These are phyloP conservation scores for Bambusicola thoracicus DNA, from an alignment of 2,113 vertebrate species.

Conservation along the genomic window DNA sequence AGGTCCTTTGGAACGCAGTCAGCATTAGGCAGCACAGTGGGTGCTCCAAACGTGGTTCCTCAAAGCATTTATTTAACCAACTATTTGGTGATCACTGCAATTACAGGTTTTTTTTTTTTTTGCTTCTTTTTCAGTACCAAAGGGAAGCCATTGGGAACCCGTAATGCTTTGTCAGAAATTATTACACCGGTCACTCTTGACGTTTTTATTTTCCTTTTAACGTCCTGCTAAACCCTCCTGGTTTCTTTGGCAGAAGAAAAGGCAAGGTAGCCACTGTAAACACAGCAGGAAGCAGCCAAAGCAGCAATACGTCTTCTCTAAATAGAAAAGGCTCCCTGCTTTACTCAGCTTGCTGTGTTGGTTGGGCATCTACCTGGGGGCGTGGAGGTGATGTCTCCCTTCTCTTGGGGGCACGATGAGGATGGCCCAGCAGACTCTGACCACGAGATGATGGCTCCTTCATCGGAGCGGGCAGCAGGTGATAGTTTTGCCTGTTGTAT, in stretches of 20 bases:
- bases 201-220: not conserved
- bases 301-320: not conserved
- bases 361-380: fast-evolving
- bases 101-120: not conserved
- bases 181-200: not conserved
- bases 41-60: not conserved
- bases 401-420: not conserved
- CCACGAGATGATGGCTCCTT: not conserved
- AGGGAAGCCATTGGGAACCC: not conserved
- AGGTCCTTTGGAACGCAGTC: constrained; percentile 13
- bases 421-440: not conserved
- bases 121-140: not conserved
- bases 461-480: not conserved
- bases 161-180: not conserved
- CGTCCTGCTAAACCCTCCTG: not conserved
- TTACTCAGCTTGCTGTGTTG: not conserved
- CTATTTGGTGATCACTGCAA: not conserved
- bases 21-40: constrained; percentile 31
- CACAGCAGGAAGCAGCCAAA: constrained; percentile 3
- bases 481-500: not conserved
- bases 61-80: not conserved
- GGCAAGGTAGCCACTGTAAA: constrained; percentile 31
- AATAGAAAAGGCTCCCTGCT: not conserved
- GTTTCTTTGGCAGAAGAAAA: constrained; percentile 26
- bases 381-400: not conserved